Evolutionary conservation across 2,797 vertebrate genomes (phyloP).

Genomic region (Vespertilio murinus): DNA sequence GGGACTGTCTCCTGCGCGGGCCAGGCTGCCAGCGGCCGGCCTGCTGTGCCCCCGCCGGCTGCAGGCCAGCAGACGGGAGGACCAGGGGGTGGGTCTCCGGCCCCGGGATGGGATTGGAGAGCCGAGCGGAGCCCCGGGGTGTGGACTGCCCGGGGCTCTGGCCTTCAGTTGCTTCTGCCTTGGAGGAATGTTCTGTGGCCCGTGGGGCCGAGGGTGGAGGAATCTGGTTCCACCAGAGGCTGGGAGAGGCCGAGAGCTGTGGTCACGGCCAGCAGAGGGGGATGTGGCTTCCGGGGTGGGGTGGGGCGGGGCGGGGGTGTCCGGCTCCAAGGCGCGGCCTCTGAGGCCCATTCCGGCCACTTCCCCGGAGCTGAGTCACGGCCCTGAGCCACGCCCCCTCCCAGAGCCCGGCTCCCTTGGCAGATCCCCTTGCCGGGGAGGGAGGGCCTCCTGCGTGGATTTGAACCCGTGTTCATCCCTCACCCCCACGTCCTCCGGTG

Average conservation of each 20-base stretch:
- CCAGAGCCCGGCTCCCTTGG: not conserved
- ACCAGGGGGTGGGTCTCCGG: fast-evolving
- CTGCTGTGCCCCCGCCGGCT: not conserved
- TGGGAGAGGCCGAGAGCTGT: not conserved
- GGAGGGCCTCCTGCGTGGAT: not conserved
- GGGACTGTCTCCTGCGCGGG: not conserved
- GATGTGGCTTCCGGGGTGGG: conserved; percentile 1
- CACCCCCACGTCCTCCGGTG: not conserved
- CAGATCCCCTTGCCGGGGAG: not conserved
- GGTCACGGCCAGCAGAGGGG: not conserved
- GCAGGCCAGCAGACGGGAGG: not conserved
- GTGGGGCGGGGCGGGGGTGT: not conserved
- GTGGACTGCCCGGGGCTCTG: not conserved
- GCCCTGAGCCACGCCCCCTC: not conserved
- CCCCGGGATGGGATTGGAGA: not conserved
- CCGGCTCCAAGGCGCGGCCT: not conserved
- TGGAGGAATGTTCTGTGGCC: not conserved
- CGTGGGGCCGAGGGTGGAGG: not conserved
- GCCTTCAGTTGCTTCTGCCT: not conserved
- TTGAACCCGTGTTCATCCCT: not conserved
- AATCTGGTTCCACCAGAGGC: not conserved
- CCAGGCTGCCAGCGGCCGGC: not conserved
- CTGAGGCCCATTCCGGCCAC: conserved; percentile 40
- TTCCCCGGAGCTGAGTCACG: conserved; percentile 64
- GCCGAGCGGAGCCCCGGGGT: not conserved